Evolutionary conservation across 2,113 vertebrate genomes (phyloP), one percentile per base, ranked within the genome.

Genomic region (Crotalus viridis): DNA sequence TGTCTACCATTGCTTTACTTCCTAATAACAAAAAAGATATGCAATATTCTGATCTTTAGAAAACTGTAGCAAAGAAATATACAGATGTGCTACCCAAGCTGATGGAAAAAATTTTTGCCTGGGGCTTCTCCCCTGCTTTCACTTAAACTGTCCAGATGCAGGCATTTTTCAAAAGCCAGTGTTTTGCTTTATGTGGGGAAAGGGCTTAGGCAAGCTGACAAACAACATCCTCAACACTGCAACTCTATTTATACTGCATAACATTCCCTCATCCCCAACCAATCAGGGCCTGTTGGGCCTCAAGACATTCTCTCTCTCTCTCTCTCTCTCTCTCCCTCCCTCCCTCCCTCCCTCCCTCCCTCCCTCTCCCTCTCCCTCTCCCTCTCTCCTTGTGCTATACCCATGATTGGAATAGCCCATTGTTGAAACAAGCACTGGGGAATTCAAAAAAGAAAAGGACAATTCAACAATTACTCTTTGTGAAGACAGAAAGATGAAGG

Each of bases 221-320:
- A 91, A 93, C 85, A 39, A 43, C 0, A 0, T 93, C 95, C 94
- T 95, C 0, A 0, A 52, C 5, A 22, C 96, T 94, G 95, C 95
- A 94, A 94, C 89, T 94, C 93, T 94, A 88, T 96, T 95, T 93
- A 96, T 95, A 88, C 95, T 94, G 96, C 93, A 94, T 1, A 0
- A 57, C 94, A 97, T 97, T 97, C 97, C 97, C 96, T 98, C 97
- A 98, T 95, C 85, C 46, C 92, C 93, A 97, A 94, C 97, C 97
- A 98, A 97, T 97, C 95, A 81, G 93, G 10, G 15, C 12, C 17
- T 88, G 13, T 8, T 57, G 54, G 39, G 95, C 93, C 94, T 96
- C 96, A 85, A 64, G 93, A 86, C 55, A 28, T 92, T 87, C 46
- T 89, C 92, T 94, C 94, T 48, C 46, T 46, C 46, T 46, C 46